These are phyloP conservation scores for Alviniconcha marisindica DNA, from an alignment of 1,140 invertebrate genomes.

Conservation along the genomic window DNA sequence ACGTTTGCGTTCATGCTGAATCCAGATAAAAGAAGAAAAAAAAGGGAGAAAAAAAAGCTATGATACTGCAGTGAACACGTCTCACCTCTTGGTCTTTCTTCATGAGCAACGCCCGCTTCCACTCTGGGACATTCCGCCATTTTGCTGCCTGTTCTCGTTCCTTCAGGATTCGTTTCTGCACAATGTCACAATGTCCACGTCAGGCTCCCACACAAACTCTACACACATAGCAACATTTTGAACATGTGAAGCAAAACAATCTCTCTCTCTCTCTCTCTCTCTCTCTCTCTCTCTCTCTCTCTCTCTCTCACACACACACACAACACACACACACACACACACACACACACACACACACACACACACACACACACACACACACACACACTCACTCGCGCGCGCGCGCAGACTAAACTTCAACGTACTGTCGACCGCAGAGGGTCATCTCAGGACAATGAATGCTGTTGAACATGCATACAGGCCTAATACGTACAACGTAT, in stretches of 20 bases:
- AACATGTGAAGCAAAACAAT: too few relatives aligned
- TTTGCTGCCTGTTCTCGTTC: slow-evolving; percentile 64
- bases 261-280: background rate
- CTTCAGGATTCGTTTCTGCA: slow-evolving; percentile 56
- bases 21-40: too few relatives aligned
- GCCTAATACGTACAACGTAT: slow-evolving; percentile 58
- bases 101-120: slow-evolving; percentile 66
- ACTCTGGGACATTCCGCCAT: slow-evolving; percentile 70
- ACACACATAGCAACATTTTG: background rate
- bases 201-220: background rate
- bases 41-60: too few relatives aligned
- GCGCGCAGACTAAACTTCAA: too few relatives aligned
- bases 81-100: slow-evolving; percentile 59
- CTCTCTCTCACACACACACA: background rate
- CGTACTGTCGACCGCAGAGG: too few relatives aligned
- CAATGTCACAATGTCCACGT: background rate
- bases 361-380: background rate
- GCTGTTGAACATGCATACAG: background rate
- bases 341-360: background rate
- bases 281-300: background rate
- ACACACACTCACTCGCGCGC: background rate
- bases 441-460: too few relatives aligned
- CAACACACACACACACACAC: background rate
- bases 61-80: too few relatives aligned
- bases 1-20: too few relatives aligned